These are phyloP conservation scores for Musca domestica DNA, from an alignment of 1,140 invertebrate genomes.

Conservation along the genomic window DNA sequence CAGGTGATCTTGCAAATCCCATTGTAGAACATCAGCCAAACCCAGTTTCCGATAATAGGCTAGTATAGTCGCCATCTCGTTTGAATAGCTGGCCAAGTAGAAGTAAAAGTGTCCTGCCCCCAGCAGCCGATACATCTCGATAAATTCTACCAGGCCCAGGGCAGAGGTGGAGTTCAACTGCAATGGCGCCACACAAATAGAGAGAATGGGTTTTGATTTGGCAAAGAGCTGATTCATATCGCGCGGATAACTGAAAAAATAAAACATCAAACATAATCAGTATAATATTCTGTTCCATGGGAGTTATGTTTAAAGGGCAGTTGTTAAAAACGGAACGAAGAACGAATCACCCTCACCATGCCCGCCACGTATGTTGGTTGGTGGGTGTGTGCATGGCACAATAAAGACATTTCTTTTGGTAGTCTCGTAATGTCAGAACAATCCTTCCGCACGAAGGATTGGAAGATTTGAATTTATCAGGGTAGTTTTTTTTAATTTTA, in stretches of 20 bases:
- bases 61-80: constrained; percentile 57
- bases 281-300: too few relatives aligned
- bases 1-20: constrained; percentile 57
- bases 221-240: constrained; percentile 40
- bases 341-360: too few relatives aligned
- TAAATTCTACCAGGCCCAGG: constrained; percentile 63
- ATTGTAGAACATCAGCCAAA: constrained; percentile 59
- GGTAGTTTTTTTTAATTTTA: too few relatives aligned
- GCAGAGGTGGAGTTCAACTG: constrained; percentile 62
- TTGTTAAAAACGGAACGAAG: too few relatives aligned
- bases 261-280: too few relatives aligned
- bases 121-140: constrained; percentile 66
- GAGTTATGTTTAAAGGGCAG: too few relatives aligned
- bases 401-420: too few relatives aligned
- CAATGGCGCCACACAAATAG: constrained; percentile 66
- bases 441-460: too few relatives aligned
- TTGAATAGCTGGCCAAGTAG: constrained; percentile 62
- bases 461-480: too few relatives aligned
- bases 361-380: too few relatives aligned
- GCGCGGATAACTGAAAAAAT: constrained; percentile 41
- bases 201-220: constrained; percentile 48
- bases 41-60: constrained; percentile 55
- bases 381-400: too few relatives aligned
- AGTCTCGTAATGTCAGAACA: too few relatives aligned
- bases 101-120: constrained; percentile 66